These are phyloP conservation scores for Elegia similella DNA, from an alignment of 2,888 invertebrate species.

Conservation along the genomic window DNA sequence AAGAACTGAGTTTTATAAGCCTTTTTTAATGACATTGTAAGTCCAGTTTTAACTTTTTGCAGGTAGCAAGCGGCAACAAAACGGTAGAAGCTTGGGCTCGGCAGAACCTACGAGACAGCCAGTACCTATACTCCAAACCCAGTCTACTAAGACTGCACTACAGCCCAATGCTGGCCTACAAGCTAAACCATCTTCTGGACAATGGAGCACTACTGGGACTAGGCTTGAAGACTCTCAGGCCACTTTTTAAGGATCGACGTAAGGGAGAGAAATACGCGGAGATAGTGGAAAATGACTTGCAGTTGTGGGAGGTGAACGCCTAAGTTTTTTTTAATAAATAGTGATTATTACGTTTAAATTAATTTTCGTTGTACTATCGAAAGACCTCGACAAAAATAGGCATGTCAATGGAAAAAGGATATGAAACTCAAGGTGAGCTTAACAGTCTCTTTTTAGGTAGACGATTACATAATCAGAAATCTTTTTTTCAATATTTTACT, in stretches of 20 bases:
- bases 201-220: constrained; percentile 90
- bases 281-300: constrained; percentile 92
- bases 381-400: no score
- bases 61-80: constrained; percentile 88
- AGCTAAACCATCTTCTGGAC: constrained; percentile 86
- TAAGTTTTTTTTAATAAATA: constrained; percentile 27
- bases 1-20: no score
- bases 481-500: no score
- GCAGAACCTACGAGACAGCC: constrained; percentile 84
- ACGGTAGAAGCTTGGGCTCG: constrained; percentile 89
- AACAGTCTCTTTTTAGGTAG: no score
- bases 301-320: constrained; percentile 87
- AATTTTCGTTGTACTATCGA: no score
- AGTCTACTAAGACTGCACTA: constrained; percentile 90
- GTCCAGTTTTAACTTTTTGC: constrained; percentile 20
- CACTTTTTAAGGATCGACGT: constrained; percentile 86
- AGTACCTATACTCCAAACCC: constrained; percentile 89
- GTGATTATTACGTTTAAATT: neutral
- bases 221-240: constrained; percentile 87
- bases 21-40: neutral
- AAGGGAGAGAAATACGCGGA: constrained; percentile 90
- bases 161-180: constrained; percentile 84
- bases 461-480: no score
- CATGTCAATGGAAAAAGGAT: no score
- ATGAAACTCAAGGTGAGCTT: no score